Percentiles rank a stretch among this genome's conserved stretches.
Conservation (phyloP, 2,797 vertebrate genomes). For the Onychomys leucogaster region DNA sequence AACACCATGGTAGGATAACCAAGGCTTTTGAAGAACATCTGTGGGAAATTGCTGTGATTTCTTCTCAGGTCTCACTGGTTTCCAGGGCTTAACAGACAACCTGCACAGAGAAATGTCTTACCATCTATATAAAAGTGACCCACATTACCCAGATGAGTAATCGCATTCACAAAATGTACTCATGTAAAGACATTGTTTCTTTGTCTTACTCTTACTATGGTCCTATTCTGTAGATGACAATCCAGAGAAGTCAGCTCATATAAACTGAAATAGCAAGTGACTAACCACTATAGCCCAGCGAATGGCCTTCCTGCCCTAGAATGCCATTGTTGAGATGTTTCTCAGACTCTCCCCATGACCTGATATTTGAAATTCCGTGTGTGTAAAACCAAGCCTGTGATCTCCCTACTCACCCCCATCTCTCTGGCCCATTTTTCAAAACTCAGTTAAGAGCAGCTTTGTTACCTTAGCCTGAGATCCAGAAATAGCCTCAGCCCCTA, state of each 20-base stretch:
- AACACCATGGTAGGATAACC: background rate
- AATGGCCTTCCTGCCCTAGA: background rate
- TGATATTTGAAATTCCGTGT: background rate
- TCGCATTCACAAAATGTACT: background rate
- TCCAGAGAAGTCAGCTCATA: background rate
- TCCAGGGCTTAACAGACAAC: background rate
- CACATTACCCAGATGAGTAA: background rate
- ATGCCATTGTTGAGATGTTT: background rate
- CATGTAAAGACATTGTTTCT: background rate
- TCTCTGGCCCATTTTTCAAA: background rate
- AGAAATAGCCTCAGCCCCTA: background rate
- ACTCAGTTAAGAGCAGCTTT: background rate
- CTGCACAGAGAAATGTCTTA: background rate
- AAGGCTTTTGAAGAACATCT: background rate
- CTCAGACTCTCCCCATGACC: background rate
- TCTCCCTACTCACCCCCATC: background rate
- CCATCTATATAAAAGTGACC: background rate
- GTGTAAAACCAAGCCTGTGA: background rate
- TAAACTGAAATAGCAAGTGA: background rate
- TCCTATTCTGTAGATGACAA: background rate
- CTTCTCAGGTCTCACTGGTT: background rate
- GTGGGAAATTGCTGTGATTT: background rate
- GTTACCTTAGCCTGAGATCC: slow-evolving; percentile 3
- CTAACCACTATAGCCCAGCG: background rate
- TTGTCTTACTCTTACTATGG: background rate